These are phyloP conservation scores for Lagocephalus sceleratus DNA, from an alignment of 2,797 vertebrate species.

Conservation along the genomic window DNA sequence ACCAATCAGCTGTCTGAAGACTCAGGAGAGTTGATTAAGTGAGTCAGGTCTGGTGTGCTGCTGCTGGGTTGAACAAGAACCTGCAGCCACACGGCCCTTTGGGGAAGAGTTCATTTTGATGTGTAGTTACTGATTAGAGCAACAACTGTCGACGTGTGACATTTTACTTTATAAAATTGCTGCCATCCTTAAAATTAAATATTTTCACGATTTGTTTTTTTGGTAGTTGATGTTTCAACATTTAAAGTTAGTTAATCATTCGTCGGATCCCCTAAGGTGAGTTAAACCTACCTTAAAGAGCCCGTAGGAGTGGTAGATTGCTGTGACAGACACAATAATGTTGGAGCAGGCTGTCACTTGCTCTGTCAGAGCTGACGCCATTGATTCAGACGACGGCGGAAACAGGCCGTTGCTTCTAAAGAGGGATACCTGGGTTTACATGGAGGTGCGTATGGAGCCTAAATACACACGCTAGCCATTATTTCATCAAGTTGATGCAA, in stretches of 20 bases:
- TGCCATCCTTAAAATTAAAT: no score
- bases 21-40: no score
- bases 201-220: no score
- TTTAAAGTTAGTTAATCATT: background rate
- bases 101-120: no score
- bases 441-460: no score
- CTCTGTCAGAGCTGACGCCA: constrained; percentile 54
- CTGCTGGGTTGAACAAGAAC: no score
- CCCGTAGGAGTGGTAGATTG: constrained; percentile 55
- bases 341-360: constrained; percentile 44
- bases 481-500: background rate
- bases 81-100: no score
- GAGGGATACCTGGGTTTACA: background rate
- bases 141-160: no score
- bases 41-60: no score
- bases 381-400: constrained; percentile 26
- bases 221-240: background rate
- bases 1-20: no score
- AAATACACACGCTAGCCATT: background rate
- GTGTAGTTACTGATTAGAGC: no score
- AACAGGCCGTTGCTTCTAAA: background rate
- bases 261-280: background rate
- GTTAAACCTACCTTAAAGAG: constrained; percentile 71
- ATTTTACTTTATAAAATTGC: no score
- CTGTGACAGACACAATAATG: constrained; percentile 50